Evolutionary conservation across 1,140 invertebrate species (phyloP), one percentile per base, ranked within the genome.

Genomic region (Ericerus pela): DNA sequence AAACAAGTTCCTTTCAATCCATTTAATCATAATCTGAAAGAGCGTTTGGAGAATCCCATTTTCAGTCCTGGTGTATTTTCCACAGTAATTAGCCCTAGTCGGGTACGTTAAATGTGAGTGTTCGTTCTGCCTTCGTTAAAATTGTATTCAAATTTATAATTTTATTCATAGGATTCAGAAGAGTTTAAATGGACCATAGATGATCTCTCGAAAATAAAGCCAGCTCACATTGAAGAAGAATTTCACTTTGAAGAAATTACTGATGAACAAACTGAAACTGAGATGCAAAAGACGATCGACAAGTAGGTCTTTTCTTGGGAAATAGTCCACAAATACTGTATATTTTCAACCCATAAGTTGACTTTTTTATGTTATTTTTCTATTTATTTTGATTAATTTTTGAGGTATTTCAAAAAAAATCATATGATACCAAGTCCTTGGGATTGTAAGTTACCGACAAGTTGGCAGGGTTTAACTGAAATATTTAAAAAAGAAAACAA

Each of bases 61-160:
- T 22, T 54, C 8, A 54, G 53, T 36, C 53, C 53, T 20, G 24
- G 22, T 54, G 53, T 54, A 5, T 54, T 54, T 22, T 54, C 53
- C 24, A 33, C 53, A 6, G 33, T 54, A 22, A 31, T 24, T 11
- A 54, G 33, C 37, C 53, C 53, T 22, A 22, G 3, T 22, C 41
- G 14, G 41, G 41, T 47, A 47, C 4, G n/a, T n/a, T n/a, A n/a
- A n/a, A n/a, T n/a, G n/a, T n/a, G n/a, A n/a, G n/a, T 10, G 26
- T 16, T 47, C 20, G 22, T 47, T 47, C 16, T 24, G 20, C 20
- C 20, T 14, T 4, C 4, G 14, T 38, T 38, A 16, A 38, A 38
- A 14, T 38, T 47, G 20, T 47, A 24, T 41, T 12, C 14, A 22
- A 47, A 47, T 20, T 2, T 24, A 24, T 22, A 2, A 47, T 22